phyloP scores from a whole-genome alignment of 2,797 vertebrate genomes.

The Bufotes viridis region DNA sequence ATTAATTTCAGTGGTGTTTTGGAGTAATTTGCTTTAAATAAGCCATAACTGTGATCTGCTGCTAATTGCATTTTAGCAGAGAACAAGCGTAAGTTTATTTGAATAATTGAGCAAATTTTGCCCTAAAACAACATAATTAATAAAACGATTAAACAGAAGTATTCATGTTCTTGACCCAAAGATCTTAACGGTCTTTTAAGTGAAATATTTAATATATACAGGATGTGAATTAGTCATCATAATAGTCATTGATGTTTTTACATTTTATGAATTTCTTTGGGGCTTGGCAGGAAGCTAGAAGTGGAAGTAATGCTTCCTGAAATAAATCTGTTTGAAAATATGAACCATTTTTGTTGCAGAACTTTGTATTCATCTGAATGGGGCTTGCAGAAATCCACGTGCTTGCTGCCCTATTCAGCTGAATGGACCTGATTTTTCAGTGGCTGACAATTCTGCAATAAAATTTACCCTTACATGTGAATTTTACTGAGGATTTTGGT shows the following conservation, averaged over 20 bases:
- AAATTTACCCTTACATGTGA: no score
- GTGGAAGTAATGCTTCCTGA: no score
- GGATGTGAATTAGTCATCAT: not conserved
- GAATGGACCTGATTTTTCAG: no score
- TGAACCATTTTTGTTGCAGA: no score
- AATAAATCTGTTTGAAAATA: no score
- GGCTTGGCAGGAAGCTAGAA: not conserved
- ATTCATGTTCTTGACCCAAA: constrained; percentile 8
- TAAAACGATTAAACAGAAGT: constrained; percentile 14
- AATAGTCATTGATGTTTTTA: not conserved
- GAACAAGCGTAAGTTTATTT: constrained; percentile 38
- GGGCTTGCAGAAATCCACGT: no score
- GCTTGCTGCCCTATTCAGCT: no score
- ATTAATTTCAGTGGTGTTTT: constrained; percentile 78
- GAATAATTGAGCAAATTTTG: constrained; percentile 34
- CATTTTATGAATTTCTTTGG: not conserved
- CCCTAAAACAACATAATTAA: constrained; percentile 39
- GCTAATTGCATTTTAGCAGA: constrained; percentile 44
- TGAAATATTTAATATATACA: not conserved
- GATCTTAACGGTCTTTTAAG: not conserved
- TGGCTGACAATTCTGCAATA: no score
- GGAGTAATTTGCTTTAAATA: constrained; percentile 74
- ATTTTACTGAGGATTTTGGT: no score
- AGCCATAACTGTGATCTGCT: constrained; percentile 74
- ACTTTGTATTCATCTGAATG: no score